Base-by-base conservation (phyloP, 2,113 vertebrate genomes). In the Rhynchomys soricoides region DNA sequence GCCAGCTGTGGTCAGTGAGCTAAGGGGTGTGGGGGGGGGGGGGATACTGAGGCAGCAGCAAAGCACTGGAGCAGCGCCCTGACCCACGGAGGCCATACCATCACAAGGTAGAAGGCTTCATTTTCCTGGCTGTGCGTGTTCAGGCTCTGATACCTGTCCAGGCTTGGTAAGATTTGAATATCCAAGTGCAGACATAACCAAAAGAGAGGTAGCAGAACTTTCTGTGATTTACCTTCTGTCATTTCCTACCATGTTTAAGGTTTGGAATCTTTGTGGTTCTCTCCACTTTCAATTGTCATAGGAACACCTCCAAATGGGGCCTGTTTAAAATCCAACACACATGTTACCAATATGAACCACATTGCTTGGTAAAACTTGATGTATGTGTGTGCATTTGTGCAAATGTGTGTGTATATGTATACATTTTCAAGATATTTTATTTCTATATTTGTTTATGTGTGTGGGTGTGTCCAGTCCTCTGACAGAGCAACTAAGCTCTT, bases 81-180 rank as follows among this genome's bases (percentile, higher is more conserved):
- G 52, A 6, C 57, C 40, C 6, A 2, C 40, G 1, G n/a, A 86
- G 22, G 40, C 29, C 57, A 7, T 31, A 21, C 0, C 13, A 3
- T 9, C 52, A 40, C 26, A 50, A 40, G 45, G 29, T 37, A 31
- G 40, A 21, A n/a, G 15, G 40, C 37, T 64, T 83, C 57, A 45
- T 62, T 45, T 31, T 71, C 82, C 12, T 12, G 43, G 22, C 16
- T 4, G 0, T 9, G 1, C 0, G 1, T 5, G 1, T 5, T 3
- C 71, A 22, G 8, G 40, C 15, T 10, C 45, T 55, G n/a, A 17
- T 64, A 31, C 64, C 59, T 31, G 29, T 4, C 15, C 37, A 52
- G 34, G 12, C 86, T 29, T 1, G 40, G 57, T 17, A 62, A 40
- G 81, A 43, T 40, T 29, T 85, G 64, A 62, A 11, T 17, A 15